phyloP scores from a whole-genome alignment of 2,113 vertebrate species.

The Passer domesticus region DNA sequence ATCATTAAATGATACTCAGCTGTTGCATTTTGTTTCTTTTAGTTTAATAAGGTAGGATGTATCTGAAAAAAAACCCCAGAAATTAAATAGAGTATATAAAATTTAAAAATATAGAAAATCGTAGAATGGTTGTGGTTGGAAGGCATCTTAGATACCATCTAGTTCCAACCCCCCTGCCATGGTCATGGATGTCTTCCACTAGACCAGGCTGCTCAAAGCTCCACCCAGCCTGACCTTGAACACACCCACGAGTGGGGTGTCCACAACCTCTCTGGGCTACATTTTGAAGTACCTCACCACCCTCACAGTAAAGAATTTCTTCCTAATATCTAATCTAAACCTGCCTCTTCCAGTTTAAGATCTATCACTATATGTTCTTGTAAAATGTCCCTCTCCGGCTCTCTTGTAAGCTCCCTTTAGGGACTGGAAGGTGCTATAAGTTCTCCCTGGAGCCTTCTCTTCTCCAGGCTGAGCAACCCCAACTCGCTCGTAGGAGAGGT shows the following conservation, averaged over 20 bases:
- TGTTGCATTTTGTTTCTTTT: not conserved
- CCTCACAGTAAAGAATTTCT: not conserved
- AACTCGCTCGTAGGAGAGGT: not conserved
- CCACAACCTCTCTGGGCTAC: not conserved
- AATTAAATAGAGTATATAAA: not conserved
- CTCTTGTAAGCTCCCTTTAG: not conserved
- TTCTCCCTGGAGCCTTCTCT: not conserved
- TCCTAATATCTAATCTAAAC: not conserved
- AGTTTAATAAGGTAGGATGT: not conserved
- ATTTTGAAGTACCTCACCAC: not conserved
- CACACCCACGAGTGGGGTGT: not conserved
- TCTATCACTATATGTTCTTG: not conserved
- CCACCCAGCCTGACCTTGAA: not conserved
- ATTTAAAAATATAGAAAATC: not conserved
- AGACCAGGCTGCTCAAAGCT: not conserved
- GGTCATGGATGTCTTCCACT: not conserved
- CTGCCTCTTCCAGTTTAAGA: not conserved
- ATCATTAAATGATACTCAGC: not conserved
- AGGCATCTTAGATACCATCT: not conserved
- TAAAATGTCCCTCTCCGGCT: not conserved
- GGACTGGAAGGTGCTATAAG: not conserved
- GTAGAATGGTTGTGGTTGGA: not conserved
- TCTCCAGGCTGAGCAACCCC: not conserved
- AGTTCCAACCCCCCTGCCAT: not conserved
- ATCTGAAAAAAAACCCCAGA: not conserved